These are phyloP conservation scores for Saguinus imperator DNA, from an alignment of 2,113 vertebrate genomes.

Conservation along the genomic window DNA sequence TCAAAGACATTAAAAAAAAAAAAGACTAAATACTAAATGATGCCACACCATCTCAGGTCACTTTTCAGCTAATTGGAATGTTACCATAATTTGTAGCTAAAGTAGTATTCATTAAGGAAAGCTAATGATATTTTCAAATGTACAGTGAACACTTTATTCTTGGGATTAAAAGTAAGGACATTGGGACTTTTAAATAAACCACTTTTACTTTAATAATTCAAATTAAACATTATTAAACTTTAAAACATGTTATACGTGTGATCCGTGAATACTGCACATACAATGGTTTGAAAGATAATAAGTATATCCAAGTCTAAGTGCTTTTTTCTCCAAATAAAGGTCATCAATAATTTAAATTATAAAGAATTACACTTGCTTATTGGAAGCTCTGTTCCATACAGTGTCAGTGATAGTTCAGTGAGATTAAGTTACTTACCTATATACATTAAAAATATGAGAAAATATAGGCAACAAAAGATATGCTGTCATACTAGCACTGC, in stretches of 20 bases:
- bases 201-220: background rate
- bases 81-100: background rate
- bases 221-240: slow-evolving; percentile 43
- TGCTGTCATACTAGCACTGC: background rate
- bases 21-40: background rate
- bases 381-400: background rate
- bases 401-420: background rate
- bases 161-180: background rate
- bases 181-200: background rate
- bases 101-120: background rate
- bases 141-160: background rate
- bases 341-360: slow-evolving; percentile 7
- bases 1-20: background rate
- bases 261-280: background rate
- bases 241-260: background rate
- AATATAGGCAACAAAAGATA: background rate
- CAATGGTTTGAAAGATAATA: background rate
- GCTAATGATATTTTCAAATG: background rate
- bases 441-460: background rate
- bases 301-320: background rate
- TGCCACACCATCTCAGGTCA: background rate
- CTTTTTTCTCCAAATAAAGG: background rate
- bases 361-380: background rate
- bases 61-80: background rate
- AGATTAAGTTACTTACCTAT: background rate